phyloP scores from a whole-genome alignment of 1,140 invertebrate genomes.

The Ephestia elutella region DNA sequence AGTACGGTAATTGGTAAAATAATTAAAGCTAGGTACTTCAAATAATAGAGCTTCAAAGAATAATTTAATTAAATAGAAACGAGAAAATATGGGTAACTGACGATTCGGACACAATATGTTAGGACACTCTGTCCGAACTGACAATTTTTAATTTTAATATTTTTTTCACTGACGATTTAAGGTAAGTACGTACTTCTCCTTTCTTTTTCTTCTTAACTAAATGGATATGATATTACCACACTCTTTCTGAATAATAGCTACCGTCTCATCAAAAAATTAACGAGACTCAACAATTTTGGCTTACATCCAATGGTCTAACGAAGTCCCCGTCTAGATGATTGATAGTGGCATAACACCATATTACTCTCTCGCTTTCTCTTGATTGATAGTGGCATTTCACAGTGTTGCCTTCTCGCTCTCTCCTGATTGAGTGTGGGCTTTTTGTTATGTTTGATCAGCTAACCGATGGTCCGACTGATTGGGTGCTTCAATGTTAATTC shows the following conservation, averaged over 20 bases:
- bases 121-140: no score
- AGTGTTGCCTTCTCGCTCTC: constrained; percentile 51
- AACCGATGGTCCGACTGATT: constrained; percentile 60
- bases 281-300: constrained; percentile 61
- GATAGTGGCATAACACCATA: constrained; percentile 48
- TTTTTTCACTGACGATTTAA: no score
- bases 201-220: no score
- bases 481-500: constrained; percentile 59
- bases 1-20: no score
- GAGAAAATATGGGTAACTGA: no score
- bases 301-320: constrained; percentile 42
- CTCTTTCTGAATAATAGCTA: constrained; percentile 31
- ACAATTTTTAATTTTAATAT: no score
- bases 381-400: constrained; percentile 57
- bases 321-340: constrained; percentile 56
- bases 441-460: constrained; percentile 66
- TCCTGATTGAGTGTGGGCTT: constrained; percentile 65
- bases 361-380: constrained; percentile 57
- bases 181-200: no score
- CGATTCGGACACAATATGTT: no score
- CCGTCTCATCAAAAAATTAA: constrained; percentile 54
- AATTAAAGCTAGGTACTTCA: no score
- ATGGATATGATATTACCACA: no score
- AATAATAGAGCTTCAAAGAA: no score
- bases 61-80: no score